Conservation (phyloP, 2,888 invertebrate species). For the Leucophenga maculata region DNA sequence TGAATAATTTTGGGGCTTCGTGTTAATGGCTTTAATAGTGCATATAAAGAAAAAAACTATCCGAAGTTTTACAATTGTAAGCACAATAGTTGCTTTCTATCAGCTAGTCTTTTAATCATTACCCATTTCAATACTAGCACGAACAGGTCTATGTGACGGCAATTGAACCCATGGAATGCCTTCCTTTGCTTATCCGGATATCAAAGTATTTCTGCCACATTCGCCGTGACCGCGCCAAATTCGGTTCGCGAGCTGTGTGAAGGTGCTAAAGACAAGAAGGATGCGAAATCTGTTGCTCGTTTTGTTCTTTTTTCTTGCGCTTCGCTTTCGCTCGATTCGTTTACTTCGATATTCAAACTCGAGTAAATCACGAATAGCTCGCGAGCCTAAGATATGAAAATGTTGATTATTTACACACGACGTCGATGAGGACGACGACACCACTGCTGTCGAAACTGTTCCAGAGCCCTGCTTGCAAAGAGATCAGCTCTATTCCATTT, state of each 20-base stretch:
- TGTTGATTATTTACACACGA: constrained; percentile 63
- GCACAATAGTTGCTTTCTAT: no score
- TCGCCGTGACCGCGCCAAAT: no score
- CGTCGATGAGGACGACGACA: constrained; percentile 31
- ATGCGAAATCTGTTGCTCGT: background rate
- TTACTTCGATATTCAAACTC: constrained; percentile 32
- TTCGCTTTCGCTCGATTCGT: background rate
- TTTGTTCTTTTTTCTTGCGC: background rate
- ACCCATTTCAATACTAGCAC: no score
- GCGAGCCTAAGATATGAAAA: constrained; percentile 57
- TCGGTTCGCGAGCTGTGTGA: constrained; percentile 24
- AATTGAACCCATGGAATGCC: no score
- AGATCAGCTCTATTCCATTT: background rate
- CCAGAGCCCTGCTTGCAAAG: background rate
- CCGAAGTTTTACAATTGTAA: no score
- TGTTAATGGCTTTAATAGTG: no score
- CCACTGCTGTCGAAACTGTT: background rate
- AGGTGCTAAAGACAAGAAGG: constrained; percentile 53
- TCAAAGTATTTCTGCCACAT: constrained; percentile 50
- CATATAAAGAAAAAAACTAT: no score
- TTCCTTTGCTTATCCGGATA: constrained; percentile 49
- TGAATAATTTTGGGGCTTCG: no score
- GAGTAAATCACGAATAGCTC: constrained; percentile 63
- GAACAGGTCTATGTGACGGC: no score
- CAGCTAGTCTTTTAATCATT: no score